Evolutionary conservation across 2,888 invertebrate species (phyloP).

Genomic region (Drosophila sordidapex): DNA sequence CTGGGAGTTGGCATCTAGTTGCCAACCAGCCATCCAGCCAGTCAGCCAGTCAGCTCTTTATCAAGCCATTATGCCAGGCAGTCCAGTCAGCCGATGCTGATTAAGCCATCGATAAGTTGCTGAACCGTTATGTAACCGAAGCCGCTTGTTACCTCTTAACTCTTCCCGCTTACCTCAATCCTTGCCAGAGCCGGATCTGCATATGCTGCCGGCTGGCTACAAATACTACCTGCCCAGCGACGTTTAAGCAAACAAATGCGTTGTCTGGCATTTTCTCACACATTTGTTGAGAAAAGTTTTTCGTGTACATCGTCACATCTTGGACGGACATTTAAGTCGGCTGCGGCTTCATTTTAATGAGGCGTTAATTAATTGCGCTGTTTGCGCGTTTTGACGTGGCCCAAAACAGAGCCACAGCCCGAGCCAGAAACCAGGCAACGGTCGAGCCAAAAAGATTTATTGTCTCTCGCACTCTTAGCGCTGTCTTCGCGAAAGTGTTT

Average conservation of each 20-base stretch:
- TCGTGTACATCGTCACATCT: constrained; percentile 1
- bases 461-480: constrained; percentile 45
- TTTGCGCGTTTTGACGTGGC: constrained; percentile 76
- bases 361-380: constrained; percentile 83
- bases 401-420: constrained; percentile 19
- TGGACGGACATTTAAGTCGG: constrained; percentile 12
- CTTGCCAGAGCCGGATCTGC: constrained; percentile 11
- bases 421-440: constrained; percentile 17
- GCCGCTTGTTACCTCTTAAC: neutral
- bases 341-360: constrained; percentile 78
- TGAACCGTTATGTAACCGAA: constrained; percentile 48
- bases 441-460: constrained; percentile 69
- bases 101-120: constrained; percentile 74
- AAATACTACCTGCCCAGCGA: constrained; percentile 36
- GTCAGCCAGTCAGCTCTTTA: constrained; percentile 64
- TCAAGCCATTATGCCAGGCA: constrained; percentile 75
- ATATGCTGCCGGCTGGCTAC: neutral
- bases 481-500: constrained; percentile 77
- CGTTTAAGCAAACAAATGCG: constrained; percentile 50
- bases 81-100: constrained; percentile 51
- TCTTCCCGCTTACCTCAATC: neutral
- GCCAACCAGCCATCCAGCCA: neutral
- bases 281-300: constrained; percentile 53
- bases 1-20: constrained; percentile 78
- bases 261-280: constrained; percentile 65